Conservation (phyloP, 2,888 invertebrate species). For the Meghimatium bilineatum region DNA sequence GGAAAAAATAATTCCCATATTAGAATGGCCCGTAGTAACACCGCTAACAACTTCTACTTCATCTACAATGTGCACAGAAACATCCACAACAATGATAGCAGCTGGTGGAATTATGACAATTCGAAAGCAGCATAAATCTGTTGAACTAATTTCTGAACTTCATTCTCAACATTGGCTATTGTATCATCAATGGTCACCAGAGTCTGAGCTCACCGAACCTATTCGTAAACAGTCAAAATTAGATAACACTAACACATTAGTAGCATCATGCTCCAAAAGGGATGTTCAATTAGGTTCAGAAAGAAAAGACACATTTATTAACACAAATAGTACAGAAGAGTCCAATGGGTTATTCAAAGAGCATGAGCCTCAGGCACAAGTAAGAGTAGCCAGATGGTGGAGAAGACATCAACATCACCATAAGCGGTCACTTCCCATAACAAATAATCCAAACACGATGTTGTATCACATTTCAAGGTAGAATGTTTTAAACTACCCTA, state of each 20-base stretch:
- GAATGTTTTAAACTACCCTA: no score
- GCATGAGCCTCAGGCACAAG: constrained; percentile 57
- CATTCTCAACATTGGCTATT: neutral
- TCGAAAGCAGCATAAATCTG: no score
- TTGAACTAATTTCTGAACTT: neutral
- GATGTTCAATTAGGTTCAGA: neutral
- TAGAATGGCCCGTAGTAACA: constrained; percentile 52
- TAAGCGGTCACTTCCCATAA: constrained; percentile 47
- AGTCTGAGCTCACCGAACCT: neutral
- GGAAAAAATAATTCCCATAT: constrained; percentile 44
- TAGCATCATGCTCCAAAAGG: neutral
- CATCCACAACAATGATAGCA: no score
- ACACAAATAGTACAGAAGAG: neutral
- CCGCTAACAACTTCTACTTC: neutral
- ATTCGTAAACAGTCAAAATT: neutral
- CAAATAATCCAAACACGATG: constrained; percentile 61
- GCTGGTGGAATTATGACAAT: neutral
- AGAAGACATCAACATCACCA: constrained; percentile 49
- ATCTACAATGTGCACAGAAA: neutral
- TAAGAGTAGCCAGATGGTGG: constrained; percentile 67
- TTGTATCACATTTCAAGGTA: constrained; percentile 61
- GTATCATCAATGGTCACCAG: no score
- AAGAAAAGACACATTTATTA: neutral
- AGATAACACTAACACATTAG: neutral
- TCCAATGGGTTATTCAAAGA: neutral